phyloP scores from a whole-genome alignment of 2,888 invertebrate genomes.

The Gibbula magus region DNA sequence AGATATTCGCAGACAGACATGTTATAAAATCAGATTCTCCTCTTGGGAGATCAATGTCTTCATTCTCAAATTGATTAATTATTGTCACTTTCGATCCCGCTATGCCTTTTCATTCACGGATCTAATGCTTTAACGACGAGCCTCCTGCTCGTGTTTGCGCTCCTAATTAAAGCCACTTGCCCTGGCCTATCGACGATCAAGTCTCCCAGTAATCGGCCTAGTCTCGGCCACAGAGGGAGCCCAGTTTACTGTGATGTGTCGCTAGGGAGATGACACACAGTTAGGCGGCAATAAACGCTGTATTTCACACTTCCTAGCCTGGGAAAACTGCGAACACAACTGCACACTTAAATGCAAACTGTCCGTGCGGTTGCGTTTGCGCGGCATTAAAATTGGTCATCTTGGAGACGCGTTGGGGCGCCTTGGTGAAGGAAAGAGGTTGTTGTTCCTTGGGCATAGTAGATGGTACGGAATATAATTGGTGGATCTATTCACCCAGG shows the following conservation, averaged over 20 bases:
- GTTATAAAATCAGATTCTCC: not conserved
- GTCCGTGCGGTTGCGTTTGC: too few species aligned
- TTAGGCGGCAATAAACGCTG: not conserved
- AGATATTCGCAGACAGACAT: not conserved
- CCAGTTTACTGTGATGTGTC: not conserved
- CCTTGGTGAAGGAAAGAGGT: too few species aligned
- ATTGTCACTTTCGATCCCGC: slow-evolving; percentile 3
- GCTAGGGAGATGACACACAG: not conserved
- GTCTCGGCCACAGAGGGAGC: too few species aligned
- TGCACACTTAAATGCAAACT: too few species aligned
- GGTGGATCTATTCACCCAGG: too few species aligned
- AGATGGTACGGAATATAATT: too few species aligned
- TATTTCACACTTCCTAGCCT: not conserved
- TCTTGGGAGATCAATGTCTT: slow-evolving; percentile 1
- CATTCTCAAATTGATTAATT: not conserved
- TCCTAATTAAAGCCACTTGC: slow-evolving; percentile 5
- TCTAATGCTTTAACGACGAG: slow-evolving; percentile 1
- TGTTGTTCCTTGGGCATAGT: too few species aligned
- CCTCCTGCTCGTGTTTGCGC: not conserved
- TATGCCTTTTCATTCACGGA: not conserved
- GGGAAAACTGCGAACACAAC: too few species aligned
- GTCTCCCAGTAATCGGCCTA: too few species aligned
- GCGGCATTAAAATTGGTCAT: too few species aligned
- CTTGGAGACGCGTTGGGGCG: too few species aligned
- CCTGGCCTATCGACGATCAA: not conserved